Conservation (phyloP, 2,797 vertebrate genomes). For the Gymnoscopelus braueri region DNA sequence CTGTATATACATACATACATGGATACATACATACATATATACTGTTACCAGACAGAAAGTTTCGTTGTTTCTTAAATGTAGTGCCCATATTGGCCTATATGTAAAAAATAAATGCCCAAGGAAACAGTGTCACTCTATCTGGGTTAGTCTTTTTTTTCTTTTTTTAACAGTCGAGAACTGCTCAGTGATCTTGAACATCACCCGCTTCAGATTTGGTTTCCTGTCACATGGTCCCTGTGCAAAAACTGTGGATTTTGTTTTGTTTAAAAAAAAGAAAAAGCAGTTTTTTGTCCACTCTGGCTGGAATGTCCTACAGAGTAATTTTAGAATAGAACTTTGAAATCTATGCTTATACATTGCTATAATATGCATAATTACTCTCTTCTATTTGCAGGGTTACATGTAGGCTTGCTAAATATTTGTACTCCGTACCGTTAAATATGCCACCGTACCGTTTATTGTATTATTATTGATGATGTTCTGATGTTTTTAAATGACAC, state of each 20-base stretch:
- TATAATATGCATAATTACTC: neutral
- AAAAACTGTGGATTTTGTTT: neutral
- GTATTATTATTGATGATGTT: too few relatives aligned
- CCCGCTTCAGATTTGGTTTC: constrained; percentile 49
- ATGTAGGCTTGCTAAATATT: too few relatives aligned
- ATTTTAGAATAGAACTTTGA: constrained; percentile 21
- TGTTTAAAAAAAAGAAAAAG: too few relatives aligned
- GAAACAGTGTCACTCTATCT: neutral
- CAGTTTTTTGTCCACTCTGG: too few relatives aligned
- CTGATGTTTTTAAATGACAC: too few relatives aligned
- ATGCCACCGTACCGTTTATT: too few relatives aligned
- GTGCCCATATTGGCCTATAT: neutral
- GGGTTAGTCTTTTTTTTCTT: neutral
- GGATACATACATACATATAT: neutral
- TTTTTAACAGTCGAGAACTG: constrained; percentile 33
- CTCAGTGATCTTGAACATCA: constrained; percentile 61
- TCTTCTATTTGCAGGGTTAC: neutral
- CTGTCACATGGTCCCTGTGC: constrained; percentile 62
- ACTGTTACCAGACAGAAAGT: neutral
- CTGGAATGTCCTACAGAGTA: too few relatives aligned
- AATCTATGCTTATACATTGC: neutral
- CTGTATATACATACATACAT: neutral
- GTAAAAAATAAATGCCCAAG: too few relatives aligned
- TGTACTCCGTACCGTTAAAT: too few relatives aligned
- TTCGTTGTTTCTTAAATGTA: neutral